Evolutionary conservation across 2,888 invertebrate species (phyloP).

Genomic region (Agrochola macilenta): DNA sequence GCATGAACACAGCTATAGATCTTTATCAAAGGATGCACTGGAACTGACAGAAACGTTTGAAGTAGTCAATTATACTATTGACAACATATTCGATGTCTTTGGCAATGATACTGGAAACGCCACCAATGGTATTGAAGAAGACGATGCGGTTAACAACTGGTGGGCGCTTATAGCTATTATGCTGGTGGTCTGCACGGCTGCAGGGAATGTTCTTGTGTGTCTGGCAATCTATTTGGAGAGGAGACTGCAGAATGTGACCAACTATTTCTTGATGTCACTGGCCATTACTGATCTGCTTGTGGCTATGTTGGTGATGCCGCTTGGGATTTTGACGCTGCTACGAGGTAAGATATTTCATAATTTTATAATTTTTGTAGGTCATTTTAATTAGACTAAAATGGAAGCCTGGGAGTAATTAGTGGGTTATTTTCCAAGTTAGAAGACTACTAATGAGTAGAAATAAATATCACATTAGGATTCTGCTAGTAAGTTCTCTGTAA

Average conservation of each 20-base stretch:
- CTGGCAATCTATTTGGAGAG: constrained; percentile 98
- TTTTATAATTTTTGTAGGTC: neutral
- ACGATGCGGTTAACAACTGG: constrained; percentile 92
- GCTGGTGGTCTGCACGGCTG: constrained; percentile 96
- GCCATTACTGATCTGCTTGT: constrained; percentile 99
- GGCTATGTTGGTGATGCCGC: constrained; percentile 98
- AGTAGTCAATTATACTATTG: constrained; percentile 61
- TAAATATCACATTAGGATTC: neutral
- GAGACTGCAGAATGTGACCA: constrained; percentile 98
- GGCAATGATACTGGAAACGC: constrained; percentile 73
- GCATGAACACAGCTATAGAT: constrained; percentile 78
- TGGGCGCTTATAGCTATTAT: constrained; percentile 95
- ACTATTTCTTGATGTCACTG: constrained; percentile 98
- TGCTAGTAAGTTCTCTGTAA: neutral
- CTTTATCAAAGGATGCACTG: constrained; percentile 63
- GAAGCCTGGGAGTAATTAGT: neutral
- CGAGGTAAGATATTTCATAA: constrained; percentile 91
- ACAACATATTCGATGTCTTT: constrained; percentile 54
- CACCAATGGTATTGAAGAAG: constrained; percentile 66
- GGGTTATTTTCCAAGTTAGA: neutral
- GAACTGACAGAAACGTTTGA: constrained; percentile 55
- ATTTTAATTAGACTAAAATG: neutral
- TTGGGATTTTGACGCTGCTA: constrained; percentile 95
- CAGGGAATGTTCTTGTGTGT: constrained; percentile 98
- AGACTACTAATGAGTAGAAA: neutral